phyloP scores from a whole-genome alignment of 2,888 invertebrate species.

The Thera britannica region DNA sequence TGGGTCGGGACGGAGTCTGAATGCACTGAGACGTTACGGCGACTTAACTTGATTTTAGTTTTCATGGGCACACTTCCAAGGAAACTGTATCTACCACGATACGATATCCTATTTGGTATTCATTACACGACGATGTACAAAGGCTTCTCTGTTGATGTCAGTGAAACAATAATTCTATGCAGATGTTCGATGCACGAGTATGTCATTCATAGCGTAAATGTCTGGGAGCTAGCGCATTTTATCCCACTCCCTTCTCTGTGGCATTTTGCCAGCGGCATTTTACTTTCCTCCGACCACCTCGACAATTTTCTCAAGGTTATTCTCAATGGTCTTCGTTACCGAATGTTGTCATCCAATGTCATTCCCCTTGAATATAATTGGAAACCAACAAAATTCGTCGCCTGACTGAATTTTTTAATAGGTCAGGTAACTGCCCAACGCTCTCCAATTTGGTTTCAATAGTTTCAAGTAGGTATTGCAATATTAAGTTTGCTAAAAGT shows the following conservation, averaged over 20 bases:
- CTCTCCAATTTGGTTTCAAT: background rate
- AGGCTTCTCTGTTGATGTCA: slow-evolving; percentile 28
- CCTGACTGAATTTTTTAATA: background rate
- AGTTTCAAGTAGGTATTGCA: too few relatives aligned
- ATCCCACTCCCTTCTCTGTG: slow-evolving; percentile 46
- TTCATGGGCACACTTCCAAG: slow-evolving; percentile 67
- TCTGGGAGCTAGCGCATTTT: slow-evolving; percentile 38
- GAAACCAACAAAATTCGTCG: slow-evolving; percentile 3
- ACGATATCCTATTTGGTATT: slow-evolving; percentile 33
- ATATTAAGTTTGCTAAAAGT: too few relatives aligned
- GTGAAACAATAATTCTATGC: slow-evolving; percentile 30
- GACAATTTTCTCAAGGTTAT: slow-evolving; percentile 75
- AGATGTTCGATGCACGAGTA: slow-evolving; percentile 26
- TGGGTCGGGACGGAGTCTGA: slow-evolving; percentile 60
- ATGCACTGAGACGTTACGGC: slow-evolving; percentile 49
- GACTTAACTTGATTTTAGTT: slow-evolving; percentile 51
- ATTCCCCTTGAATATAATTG: slow-evolving; percentile 54
- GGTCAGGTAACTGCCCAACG: background rate
- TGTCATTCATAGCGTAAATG: slow-evolving; percentile 38
- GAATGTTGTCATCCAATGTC: slow-evolving; percentile 59
- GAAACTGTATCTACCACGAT: slow-evolving; percentile 38
- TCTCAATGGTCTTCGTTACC: slow-evolving; percentile 54
- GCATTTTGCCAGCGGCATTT: slow-evolving; percentile 68
- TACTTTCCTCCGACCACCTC: slow-evolving; percentile 67
- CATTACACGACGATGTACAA: slow-evolving; percentile 36